Evolutionary conservation across 2,113 vertebrate genomes (phyloP).

Genomic region (Neogobius melanostomus): DNA sequence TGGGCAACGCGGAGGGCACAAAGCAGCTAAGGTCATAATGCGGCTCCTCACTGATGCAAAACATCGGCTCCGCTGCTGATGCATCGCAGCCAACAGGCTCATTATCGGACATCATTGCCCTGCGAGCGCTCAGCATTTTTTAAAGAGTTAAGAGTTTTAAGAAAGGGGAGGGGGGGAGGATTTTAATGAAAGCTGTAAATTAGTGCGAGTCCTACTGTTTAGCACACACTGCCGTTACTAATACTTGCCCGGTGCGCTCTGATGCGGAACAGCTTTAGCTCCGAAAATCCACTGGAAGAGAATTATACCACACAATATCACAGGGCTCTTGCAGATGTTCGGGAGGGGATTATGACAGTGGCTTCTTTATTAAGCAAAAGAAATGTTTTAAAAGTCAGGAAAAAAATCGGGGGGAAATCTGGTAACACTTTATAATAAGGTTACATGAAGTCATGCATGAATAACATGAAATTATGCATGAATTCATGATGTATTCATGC

Average conservation of each 20-base stretch:
- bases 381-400: background rate
- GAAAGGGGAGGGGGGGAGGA: constrained; percentile 10
- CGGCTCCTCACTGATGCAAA: constrained; percentile 68
- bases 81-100: constrained; percentile 57
- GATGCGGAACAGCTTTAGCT: constrained; percentile 53
- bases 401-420: background rate
- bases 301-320: constrained; percentile 38
- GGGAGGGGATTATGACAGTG: background rate
- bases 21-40: constrained; percentile 68
- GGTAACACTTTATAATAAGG: too few species aligned
- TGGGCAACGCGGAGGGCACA: constrained; percentile 58
- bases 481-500: too few species aligned
- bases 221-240: constrained; percentile 13
- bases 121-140: constrained; percentile 58
- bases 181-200: constrained; percentile 36
- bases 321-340: background rate
- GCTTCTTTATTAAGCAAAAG: background rate
- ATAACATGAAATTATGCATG: too few species aligned
- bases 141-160: constrained; percentile 59
- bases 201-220: constrained; percentile 52
- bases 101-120: constrained; percentile 56
- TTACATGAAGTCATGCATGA: too few species aligned
- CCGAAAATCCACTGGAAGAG: constrained; percentile 69
- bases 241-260: constrained; percentile 70
- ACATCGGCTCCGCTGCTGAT: constrained; percentile 56